Conservation (phyloP, 30 jellyfish, hydroid and myxozoan genomes). For the Hydractinia symbiolongicarpus region DNA sequence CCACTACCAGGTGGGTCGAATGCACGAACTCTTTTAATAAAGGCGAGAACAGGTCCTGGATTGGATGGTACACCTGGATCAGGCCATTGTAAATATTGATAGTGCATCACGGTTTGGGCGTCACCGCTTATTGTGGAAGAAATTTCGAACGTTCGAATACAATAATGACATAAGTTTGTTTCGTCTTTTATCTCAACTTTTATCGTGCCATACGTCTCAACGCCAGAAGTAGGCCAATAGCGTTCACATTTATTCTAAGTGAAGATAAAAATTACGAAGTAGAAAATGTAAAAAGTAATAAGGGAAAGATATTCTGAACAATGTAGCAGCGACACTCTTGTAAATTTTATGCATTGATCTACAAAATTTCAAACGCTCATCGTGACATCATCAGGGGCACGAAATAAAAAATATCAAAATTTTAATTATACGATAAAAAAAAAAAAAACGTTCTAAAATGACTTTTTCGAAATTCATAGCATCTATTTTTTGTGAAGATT, state of each 20-base stretch:
- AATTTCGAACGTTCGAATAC: slow-evolving; percentile 76
- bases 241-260: slow-evolving; percentile 82
- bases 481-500: no score
- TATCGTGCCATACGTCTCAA: slow-evolving; percentile 66
- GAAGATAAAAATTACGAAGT: no score
- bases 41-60: slow-evolving; percentile 75
- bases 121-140: slow-evolving; percentile 35
- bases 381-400: no score
- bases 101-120: slow-evolving; percentile 69
- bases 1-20: slow-evolving; percentile 64
- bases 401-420: no score
- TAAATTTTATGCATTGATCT: no score
- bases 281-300: neutral
- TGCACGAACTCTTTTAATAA: slow-evolving; percentile 59
- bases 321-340: no score
- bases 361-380: no score
- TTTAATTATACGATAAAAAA: no score
- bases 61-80: slow-evolving; percentile 90
- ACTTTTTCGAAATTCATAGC: no score
- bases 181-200: slow-evolving; percentile 55
- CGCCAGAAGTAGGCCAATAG: slow-evolving; percentile 91
- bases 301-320: neutral
- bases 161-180: slow-evolving; percentile 56
- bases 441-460: no score
- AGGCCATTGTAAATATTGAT: slow-evolving; percentile 97